Percentiles rank a stretch among this genome's conserved stretches.
Evolutionary conservation across 37 sponge, comb jelly and placozoan species (phyloP).

Genomic region (Chondrosia reniformis): DNA sequence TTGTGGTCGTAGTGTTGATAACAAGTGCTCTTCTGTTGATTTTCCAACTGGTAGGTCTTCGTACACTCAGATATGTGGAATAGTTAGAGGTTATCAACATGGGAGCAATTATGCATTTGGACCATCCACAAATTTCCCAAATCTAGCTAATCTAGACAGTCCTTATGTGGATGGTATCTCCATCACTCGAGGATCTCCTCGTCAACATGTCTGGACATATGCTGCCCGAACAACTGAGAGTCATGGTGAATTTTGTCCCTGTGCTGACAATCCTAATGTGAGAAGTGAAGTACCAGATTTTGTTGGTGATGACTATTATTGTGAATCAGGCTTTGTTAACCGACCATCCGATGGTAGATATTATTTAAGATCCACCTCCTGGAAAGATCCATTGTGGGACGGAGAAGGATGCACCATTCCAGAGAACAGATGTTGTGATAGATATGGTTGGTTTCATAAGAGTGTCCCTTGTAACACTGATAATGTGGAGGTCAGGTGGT

Average conservation of each 20-base stretch:
- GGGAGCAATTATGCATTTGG: conserved; percentile 13
- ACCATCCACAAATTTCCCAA: background rate
- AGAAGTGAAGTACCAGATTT: background rate
- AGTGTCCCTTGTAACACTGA: background rate
- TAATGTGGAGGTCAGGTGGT: conserved; percentile 20
- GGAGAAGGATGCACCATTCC: conserved; percentile 14
- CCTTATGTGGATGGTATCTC: conserved; percentile 23
- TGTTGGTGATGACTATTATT: conserved; percentile 11
- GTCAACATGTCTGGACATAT: conserved; percentile 20
- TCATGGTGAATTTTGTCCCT: background rate
- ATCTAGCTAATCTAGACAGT: background rate
- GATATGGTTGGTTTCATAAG: conserved; percentile 19
- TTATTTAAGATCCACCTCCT: too few species aligned
- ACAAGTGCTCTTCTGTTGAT: background rate
- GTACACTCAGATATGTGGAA: conserved; percentile 20
- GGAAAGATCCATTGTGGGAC: conserved; percentile 15
- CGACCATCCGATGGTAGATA: background rate
- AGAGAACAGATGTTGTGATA: conserved; percentile 24
- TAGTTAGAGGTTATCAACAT: conserved; percentile 3
- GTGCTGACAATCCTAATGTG: background rate
- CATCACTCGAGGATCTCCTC: conserved; percentile 18
- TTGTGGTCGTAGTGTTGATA: conserved; percentile 11
- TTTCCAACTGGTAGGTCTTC: background rate
- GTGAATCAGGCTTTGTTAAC: background rate
- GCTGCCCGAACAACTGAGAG: background rate